These are phyloP conservation scores for Palythoa grandis DNA, from an alignment of 92 coral and sea anemone species.

Conservation along the genomic window DNA sequence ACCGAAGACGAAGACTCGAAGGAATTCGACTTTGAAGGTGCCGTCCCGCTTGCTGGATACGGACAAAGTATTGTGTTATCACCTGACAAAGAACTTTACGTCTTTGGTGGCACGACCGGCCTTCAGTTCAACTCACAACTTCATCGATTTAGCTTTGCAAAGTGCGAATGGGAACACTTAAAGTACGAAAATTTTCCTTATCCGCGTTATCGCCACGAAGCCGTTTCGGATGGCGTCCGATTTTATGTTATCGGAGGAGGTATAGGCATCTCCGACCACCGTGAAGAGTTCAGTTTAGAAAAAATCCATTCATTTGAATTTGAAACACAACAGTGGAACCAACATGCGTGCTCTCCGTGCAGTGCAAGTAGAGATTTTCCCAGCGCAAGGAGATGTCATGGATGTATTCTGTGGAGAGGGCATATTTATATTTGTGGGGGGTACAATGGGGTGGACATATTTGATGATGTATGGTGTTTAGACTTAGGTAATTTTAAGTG, in stretches of 20 bases:
- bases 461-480: slow-evolving; percentile 91
- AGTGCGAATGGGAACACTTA: slow-evolving; percentile 74
- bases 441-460: slow-evolving; percentile 69
- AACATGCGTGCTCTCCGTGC: slow-evolving; percentile 65
- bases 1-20: slow-evolving; percentile 35
- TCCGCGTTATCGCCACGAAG: slow-evolving; percentile 94
- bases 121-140: slow-evolving; percentile 74
- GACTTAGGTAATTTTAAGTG: slow-evolving; percentile 78
- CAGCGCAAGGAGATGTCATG: slow-evolving; percentile 91
- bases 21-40: slow-evolving; percentile 33
- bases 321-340: slow-evolving; percentile 63
- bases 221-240: slow-evolving; percentile 70
- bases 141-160: slow-evolving; percentile 64
- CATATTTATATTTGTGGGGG: slow-evolving; percentile 89
- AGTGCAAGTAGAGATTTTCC: slow-evolving; percentile 69
- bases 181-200: slow-evolving; percentile 52
- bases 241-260: slow-evolving; percentile 95
- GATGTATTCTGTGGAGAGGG: slow-evolving; percentile 80
- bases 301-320: slow-evolving; percentile 76
- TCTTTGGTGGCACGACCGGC: slow-evolving; percentile 96
- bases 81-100: slow-evolving; percentile 80
- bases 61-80: slow-evolving; percentile 94
- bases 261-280: slow-evolving; percentile 72
- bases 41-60: slow-evolving; percentile 83
- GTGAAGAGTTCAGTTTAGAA: slow-evolving; percentile 64